Evolutionary conservation across 92 coral and sea anemone genomes (phyloP).

Genomic region (Anthopleura xanthogrammica): DNA sequence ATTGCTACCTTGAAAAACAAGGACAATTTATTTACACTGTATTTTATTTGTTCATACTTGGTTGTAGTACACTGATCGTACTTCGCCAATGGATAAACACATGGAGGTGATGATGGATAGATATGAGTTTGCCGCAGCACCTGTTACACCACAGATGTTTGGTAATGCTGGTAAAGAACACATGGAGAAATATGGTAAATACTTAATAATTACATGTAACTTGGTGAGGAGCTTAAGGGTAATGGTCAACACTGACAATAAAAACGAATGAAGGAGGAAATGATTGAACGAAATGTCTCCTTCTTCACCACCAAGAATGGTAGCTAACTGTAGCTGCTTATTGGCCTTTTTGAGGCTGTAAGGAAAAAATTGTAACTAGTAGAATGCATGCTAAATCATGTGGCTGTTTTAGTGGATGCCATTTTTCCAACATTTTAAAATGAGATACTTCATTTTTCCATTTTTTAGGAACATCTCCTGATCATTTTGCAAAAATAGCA

Average conservation of each 20-base stretch:
- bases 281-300: too few relatives aligned
- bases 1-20: too few relatives aligned
- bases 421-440: not conserved
- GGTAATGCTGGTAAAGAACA: slow-evolving; percentile 98
- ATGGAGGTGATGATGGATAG: slow-evolving; percentile 67
- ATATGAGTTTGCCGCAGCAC: slow-evolving; percentile 80
- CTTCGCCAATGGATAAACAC: slow-evolving; percentile 81
- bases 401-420: too few relatives aligned
- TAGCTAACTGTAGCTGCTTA: too few relatives aligned
- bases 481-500: slow-evolving; percentile 97
- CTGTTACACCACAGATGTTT: slow-evolving; percentile 96
- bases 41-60: not conserved
- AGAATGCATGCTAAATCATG: too few relatives aligned
- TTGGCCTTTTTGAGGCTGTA: too few relatives aligned
- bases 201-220: not conserved
- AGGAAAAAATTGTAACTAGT: too few relatives aligned
- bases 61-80: slow-evolving; percentile 55
- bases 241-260: not conserved
- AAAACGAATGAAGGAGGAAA: too few relatives aligned
- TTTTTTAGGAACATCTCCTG: slow-evolving; percentile 77
- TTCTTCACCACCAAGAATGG: too few relatives aligned
- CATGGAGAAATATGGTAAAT: slow-evolving; percentile 93
- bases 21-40: too few relatives aligned
- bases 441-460: not conserved
- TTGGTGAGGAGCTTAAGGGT: not conserved